Evolutionary conservation across 2,888 invertebrate species (phyloP).

Genomic region (Dromius quadrimaculatus): DNA sequence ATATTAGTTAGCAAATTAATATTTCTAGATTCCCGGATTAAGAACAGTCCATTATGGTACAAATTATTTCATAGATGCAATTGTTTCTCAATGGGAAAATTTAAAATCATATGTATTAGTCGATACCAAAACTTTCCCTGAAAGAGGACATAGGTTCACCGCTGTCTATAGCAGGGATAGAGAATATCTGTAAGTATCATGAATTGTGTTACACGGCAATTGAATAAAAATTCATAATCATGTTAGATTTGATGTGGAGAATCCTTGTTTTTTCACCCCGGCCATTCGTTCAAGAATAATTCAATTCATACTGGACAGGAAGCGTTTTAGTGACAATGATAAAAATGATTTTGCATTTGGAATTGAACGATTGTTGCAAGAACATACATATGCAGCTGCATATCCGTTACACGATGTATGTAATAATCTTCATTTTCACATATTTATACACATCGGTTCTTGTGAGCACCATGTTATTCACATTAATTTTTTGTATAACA

Average conservation of each 20-base stretch:
- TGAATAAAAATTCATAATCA: background rate
- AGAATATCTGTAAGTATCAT: slow-evolving; percentile 85
- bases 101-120: slow-evolving; percentile 74
- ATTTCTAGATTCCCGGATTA: slow-evolving; percentile 72
- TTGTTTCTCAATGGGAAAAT: slow-evolving; percentile 71
- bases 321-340: slow-evolving; percentile 77
- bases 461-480: background rate
- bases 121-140: slow-evolving; percentile 80
- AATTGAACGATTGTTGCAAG: slow-evolving; percentile 79
- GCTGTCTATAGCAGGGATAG: slow-evolving; percentile 92
- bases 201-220: slow-evolving; percentile 20
- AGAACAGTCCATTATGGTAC: slow-evolving; percentile 74
- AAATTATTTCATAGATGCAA: slow-evolving; percentile 70
- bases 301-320: slow-evolving; percentile 91
- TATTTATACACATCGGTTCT: background rate
- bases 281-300: slow-evolving; percentile 89
- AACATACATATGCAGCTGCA: slow-evolving; percentile 81
- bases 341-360: slow-evolving; percentile 86
- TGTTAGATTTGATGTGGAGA: slow-evolving; percentile 82
- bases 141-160: slow-evolving; percentile 83
- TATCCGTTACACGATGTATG: slow-evolving; percentile 92
- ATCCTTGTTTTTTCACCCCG: slow-evolving; percentile 87
- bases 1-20: too few species aligned
- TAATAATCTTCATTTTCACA: background rate
- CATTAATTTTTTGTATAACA: background rate